These are phyloP conservation scores for Ormia ochracea DNA, from an alignment of 2,888 invertebrate genomes.

Conservation along the genomic window DNA sequence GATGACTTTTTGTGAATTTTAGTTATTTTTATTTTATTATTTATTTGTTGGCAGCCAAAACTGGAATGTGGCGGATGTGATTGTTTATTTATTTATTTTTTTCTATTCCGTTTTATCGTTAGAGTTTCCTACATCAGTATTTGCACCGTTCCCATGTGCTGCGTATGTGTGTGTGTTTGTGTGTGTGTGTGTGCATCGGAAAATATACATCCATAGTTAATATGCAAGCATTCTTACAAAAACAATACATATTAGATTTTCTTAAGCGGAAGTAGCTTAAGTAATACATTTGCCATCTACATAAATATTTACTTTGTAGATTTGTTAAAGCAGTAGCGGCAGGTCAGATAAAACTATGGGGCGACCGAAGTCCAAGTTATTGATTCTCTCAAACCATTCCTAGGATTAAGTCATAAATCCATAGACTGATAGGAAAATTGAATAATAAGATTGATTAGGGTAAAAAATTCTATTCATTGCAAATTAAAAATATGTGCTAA, in stretches of 20 bases:
- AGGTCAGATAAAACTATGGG: background rate
- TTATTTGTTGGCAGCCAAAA: slow-evolving; percentile 45
- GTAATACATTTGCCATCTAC: background rate
- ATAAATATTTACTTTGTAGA: background rate
- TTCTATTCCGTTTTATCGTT: slow-evolving; percentile 48
- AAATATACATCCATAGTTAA: too few relatives aligned
- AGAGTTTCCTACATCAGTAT: slow-evolving; percentile 51
- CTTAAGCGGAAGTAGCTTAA: slow-evolving; percentile 57
- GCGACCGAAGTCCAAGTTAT: background rate
- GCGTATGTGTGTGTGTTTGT: background rate
- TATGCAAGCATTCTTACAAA: slow-evolving; percentile 11
- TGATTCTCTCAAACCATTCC: background rate
- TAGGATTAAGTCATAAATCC: background rate
- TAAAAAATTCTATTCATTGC: background rate
- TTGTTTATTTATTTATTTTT: slow-evolving; percentile 62
- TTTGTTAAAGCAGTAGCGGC: background rate
- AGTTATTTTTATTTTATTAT: slow-evolving; percentile 29
- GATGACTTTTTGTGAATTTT: slow-evolving; percentile 42
- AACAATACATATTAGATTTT: slow-evolving; percentile 9
- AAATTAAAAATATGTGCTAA: too few relatives aligned
- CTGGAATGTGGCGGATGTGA: slow-evolving; percentile 62
- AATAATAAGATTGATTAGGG: background rate
- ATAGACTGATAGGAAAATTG: too few relatives aligned
- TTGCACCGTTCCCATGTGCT: background rate
- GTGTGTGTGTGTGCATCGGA: too few relatives aligned